These are phyloP conservation scores for Parochlus steinenii DNA, from an alignment of 2,888 invertebrate species.

Conservation along the genomic window DNA sequence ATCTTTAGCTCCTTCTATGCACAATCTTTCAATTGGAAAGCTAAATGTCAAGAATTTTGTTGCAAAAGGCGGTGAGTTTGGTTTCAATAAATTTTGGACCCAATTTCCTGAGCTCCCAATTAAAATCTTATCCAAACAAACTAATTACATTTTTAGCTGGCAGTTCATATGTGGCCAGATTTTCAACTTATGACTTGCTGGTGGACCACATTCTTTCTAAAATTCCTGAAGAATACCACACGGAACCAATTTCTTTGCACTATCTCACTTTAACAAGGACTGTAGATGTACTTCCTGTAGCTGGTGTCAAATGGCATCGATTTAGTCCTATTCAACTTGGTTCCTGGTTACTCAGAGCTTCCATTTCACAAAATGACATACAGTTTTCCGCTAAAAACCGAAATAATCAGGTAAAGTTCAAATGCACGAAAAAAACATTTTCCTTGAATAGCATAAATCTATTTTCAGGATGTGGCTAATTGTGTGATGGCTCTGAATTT, in stretches of 20 bases:
- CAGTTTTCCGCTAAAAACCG: conserved; percentile 21
- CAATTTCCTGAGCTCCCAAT: conserved; percentile 21
- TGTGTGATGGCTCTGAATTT: conserved; percentile 41
- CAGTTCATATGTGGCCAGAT: conserved; percentile 17
- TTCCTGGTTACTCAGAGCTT: conserved; percentile 16
- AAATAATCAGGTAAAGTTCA: conserved; percentile 27
- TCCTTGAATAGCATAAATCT: background rate
- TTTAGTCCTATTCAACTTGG: conserved; percentile 7
- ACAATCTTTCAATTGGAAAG: too few species aligned
- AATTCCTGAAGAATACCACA: conserved; percentile 14
- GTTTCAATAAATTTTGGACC: background rate
- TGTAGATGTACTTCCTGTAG: background rate
- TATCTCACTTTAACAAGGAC: conserved; percentile 5
- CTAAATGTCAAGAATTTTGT: too few species aligned
- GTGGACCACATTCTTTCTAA: conserved; percentile 15
- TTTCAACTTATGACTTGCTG: conserved; percentile 14
- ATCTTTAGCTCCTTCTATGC: too few species aligned
- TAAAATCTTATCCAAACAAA: too few species aligned
- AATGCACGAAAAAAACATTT: background rate
- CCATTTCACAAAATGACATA: conserved; percentile 16
- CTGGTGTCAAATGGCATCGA: background rate
- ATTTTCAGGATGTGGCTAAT: conserved; percentile 36
- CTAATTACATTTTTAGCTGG: too few species aligned
- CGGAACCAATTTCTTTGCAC: conserved; percentile 14
- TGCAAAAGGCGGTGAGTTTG: conserved; percentile 2